Percentiles rank a stretch among this genome's conserved stretches.
Evolutionary conservation across 2,888 invertebrate species (phyloP).

Genomic region (Sarcophaga carnaria): DNA sequence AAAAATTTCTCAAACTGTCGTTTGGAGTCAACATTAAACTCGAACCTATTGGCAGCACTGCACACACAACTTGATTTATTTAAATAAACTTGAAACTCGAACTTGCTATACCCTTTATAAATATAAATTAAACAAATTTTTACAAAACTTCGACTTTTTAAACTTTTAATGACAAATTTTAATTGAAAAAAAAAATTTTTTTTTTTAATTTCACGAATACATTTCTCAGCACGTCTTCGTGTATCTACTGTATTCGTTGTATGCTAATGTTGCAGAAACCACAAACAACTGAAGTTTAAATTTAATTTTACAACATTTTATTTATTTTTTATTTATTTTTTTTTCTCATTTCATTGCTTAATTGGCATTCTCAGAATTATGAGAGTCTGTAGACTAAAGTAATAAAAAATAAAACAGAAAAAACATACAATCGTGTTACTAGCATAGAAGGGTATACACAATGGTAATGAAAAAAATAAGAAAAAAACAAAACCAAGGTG

Average conservation of each 20-base stretch:
- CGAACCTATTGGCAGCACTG: too few species aligned
- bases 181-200: background rate
- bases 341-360: constrained; percentile 11
- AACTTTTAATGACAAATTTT: too few species aligned
- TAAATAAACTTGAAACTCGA: too few species aligned
- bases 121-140: too few species aligned
- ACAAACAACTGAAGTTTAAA: background rate
- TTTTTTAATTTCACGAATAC: background rate
- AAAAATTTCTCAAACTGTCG: too few species aligned
- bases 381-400: background rate
- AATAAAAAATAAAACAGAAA: background rate
- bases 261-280: background rate
- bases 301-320: background rate
- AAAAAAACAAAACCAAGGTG: constrained; percentile 46
- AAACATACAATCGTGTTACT: background rate
- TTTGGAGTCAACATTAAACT: too few species aligned
- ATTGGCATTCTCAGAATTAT: constrained; percentile 38
- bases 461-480: background rate
- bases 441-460: background rate
- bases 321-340: background rate
- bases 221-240: background rate
- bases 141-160: too few species aligned
- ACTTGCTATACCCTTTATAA: too few species aligned
- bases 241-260: background rate
- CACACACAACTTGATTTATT: too few species aligned